Percentiles rank a stretch among this genome's conserved stretches.
Evolutionary conservation across 2,113 vertebrate species (phyloP).

Genomic region (Eupsittula cactorum): DNA sequence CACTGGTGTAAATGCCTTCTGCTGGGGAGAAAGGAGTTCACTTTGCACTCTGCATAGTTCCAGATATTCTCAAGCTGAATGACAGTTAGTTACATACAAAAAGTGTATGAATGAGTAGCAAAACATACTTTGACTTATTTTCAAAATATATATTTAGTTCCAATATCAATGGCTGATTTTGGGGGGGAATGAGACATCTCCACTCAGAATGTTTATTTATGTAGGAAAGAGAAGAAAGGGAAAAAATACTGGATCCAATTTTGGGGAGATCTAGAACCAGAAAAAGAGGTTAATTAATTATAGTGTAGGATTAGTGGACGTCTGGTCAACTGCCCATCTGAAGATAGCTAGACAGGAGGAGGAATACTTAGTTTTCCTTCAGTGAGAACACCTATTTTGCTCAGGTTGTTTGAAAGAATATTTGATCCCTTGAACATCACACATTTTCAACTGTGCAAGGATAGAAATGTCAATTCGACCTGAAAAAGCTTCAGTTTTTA

Average conservation of each 20-base stretch:
- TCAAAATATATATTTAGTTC: background rate
- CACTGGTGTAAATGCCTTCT: background rate
- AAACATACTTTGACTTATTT: background rate
- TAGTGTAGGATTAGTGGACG: background rate
- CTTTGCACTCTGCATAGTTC: background rate
- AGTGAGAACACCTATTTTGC: background rate
- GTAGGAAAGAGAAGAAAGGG: background rate
- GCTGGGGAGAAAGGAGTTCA: background rate
- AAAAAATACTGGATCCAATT: background rate
- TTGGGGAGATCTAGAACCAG: background rate
- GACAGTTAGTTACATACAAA: background rate
- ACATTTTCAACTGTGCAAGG: background rate
- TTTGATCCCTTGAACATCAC: background rate
- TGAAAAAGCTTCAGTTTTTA: background rate
- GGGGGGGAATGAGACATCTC: background rate
- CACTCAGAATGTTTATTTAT: background rate
- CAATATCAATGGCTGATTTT: background rate
- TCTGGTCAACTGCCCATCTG: background rate
- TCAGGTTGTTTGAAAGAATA: background rate
- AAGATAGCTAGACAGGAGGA: background rate
- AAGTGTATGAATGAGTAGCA: background rate
- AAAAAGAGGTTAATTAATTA: background rate
- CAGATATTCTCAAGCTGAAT: background rate
- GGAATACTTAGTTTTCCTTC: background rate
- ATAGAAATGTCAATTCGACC: background rate